These are phyloP conservation scores for human (Homo sapiens) DNA, from an alignment of 2,113 vertebrate species.

Conservation along the genomic window GRCh38 chr2:59304001-59304500, in stretches of 20 bases:
- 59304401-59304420: conserved; percentile 5
- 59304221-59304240: neutral
- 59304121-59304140: neutral
- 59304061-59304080: neutral
- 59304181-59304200: neutral
- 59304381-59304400: neutral
- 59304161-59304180: neutral
- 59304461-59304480: neutral
- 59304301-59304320: neutral
- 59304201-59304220: neutral
- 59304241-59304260: neutral
- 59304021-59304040: neutral
- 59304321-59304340: neutral
- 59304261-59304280: neutral
- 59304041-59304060: neutral
- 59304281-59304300: neutral
- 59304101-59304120: neutral
- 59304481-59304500: neutral
- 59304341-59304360: neutral
- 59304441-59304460: neutral
- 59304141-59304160: neutral
- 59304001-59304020: neutral
- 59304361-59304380: neutral
- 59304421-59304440: neutral
- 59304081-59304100: neutral